Base-by-base conservation (phyloP, 2,113 vertebrate genomes). In the Casuarius casuarius region DNA sequence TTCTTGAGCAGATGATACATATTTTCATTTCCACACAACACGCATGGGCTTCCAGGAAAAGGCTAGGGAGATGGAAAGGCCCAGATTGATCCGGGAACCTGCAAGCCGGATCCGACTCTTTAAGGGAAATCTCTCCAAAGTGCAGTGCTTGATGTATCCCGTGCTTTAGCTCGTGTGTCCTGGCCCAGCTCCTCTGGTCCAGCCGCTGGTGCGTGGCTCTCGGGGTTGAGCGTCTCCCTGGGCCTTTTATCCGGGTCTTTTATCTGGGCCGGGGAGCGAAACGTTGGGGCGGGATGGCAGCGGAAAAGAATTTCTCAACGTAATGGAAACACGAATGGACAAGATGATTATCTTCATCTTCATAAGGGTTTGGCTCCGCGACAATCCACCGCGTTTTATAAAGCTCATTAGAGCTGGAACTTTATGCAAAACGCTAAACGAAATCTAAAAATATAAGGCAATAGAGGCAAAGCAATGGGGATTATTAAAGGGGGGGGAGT, bases 381-480 rank as follows among this genome's bases (percentile, higher is more conserved):
- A 96, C 96, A 94, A 93, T 97, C 68, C 71, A 94, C 96, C 96
- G 98, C 92, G 93, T 97, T 97, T 96, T 97, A 97, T 93, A 94
- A 94, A 97, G 93, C 95, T 95, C 97, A 97, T 97, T 97, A 97
- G 96, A 94, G 90, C n/a, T 93, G 93, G 95, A 91, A 96, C 97
- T 97, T 97, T 97, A 96, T 95, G 94, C 94, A 96, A 96, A 94
- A 85, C 18, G 5, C 81, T 97, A 96, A 97, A 97, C 94, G 95
- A 97, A 96, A 95, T 95, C 95, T 97, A 96, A 97, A 98, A 97
- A 97, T 97, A 96, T 93, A 97, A 96, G 90, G 94, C 94, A 97
- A 97, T 97, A 96, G 84, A 97, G 83, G 91, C 68, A 96, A 97
- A 98, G 97, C 97, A 96, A 83, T 77, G 95, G 96, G 96, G 93